These are phyloP conservation scores for Muschampia plurimacula DNA, from an alignment of 2,888 invertebrate species.

Conservation along the genomic window DNA sequence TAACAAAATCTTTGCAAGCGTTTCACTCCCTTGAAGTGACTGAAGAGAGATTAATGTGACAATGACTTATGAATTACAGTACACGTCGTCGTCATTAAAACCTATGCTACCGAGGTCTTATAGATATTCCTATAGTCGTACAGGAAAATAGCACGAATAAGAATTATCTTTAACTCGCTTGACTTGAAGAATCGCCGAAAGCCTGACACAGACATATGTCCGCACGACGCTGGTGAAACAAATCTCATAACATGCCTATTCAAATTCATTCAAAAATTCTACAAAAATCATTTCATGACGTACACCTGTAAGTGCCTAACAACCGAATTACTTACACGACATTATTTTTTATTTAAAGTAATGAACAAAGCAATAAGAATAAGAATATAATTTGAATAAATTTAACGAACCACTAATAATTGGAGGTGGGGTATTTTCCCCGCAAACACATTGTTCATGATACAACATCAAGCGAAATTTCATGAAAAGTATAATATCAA, in stretches of 20 bases:
- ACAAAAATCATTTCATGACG: constrained; percentile 55
- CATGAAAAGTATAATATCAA: constrained; percentile 47
- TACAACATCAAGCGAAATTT: constrained; percentile 58
- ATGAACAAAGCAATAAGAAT: constrained; percentile 44
- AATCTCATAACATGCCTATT: neutral
- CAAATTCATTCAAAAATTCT: constrained; percentile 45
- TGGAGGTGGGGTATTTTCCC: constrained; percentile 32
- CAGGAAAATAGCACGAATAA: neutral
- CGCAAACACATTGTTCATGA: constrained; percentile 47
- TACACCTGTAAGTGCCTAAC: constrained; percentile 64
- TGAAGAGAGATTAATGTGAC: too few species aligned
- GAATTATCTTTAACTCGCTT: neutral
- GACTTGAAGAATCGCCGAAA: neutral
- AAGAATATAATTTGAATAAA: constrained; percentile 33
- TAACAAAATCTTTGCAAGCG: neutral
- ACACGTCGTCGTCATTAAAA: neutral
- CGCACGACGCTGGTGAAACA: neutral
- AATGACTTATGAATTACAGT: too few species aligned
- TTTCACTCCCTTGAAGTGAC: neutral
- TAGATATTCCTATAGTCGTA: neutral
- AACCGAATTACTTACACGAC: constrained; percentile 55
- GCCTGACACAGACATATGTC: constrained; percentile 1
- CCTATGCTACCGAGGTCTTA: neutral
- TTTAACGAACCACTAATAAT: constrained; percentile 44
- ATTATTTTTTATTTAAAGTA: constrained; percentile 43